Conservation (phyloP, 2,888 invertebrate genomes). For the Lomographa bimaculata region DNA sequence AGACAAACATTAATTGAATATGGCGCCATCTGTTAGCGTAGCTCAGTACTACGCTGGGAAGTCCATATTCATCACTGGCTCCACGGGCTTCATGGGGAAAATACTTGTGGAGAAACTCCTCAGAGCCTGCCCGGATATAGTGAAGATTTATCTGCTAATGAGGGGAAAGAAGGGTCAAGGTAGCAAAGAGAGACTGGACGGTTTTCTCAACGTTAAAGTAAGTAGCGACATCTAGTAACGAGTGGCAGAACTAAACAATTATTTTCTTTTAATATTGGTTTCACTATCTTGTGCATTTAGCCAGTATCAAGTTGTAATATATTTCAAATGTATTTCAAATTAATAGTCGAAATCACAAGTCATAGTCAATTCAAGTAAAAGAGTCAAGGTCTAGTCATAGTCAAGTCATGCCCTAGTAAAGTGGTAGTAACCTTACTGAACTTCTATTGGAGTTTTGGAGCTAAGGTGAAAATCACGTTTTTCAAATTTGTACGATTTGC, state of each 20-base stretch:
- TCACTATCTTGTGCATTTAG: no score
- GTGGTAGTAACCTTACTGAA: no score
- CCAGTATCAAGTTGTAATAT: no score
- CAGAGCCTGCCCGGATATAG: constrained; percentile 87
- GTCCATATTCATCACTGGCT: constrained; percentile 90
- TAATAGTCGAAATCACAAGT: no score
- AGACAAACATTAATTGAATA: constrained; percentile 35
- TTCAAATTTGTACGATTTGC: no score
- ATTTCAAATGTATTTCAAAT: no score
- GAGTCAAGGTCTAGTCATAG: no score
- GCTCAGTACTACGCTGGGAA: constrained; percentile 84
- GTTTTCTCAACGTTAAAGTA: constrained; percentile 77
- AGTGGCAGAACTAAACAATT: constrained; percentile 31
- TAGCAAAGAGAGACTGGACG: constrained; percentile 85
- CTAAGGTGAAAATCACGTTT: no score
- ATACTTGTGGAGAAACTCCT: constrained; percentile 91
- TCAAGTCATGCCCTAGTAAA: no score
- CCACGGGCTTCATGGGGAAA: constrained; percentile 94
- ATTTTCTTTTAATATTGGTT: no score
- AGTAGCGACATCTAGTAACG: constrained; percentile 49
- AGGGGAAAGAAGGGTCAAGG: constrained; percentile 88
- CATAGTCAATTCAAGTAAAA: no score
- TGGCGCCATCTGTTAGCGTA: constrained; percentile 69
- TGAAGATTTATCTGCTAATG: constrained; percentile 87
- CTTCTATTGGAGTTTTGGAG: no score